phyloP scores from a whole-genome alignment of 1,140 invertebrate species.

The Heliconius melpomene region DNA sequence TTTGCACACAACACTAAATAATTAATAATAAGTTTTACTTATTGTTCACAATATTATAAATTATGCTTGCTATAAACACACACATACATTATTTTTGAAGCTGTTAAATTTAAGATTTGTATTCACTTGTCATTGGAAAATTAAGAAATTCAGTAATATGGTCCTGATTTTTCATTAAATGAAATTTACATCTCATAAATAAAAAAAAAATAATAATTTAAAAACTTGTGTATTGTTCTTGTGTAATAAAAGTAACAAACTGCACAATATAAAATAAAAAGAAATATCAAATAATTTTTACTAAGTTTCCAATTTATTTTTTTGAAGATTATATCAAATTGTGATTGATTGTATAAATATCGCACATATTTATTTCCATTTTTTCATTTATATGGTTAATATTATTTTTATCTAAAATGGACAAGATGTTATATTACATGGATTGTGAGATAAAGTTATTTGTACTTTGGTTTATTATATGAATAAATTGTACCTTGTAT shows the following conservation, averaged over 20 bases:
- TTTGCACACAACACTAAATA: conserved; percentile 1
- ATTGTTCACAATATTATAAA: not conserved
- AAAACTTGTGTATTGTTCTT: not conserved
- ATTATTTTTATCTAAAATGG: not conserved
- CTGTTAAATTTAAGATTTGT: not conserved
- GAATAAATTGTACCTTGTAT: conserved; percentile 9
- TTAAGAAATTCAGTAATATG: not conserved
- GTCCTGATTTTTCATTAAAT: not conserved
- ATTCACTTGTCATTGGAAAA: not conserved
- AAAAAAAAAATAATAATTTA: not conserved
- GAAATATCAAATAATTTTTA: not conserved
- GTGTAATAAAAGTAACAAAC: not conserved
- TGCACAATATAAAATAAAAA: not conserved
- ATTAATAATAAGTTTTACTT: too few species aligned
- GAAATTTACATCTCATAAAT: not conserved
- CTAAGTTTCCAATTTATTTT: not conserved
- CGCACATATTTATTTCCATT: not conserved
- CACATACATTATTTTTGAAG: not conserved
- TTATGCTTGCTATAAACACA: not conserved
- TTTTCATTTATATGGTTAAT: not conserved
- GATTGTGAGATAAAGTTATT: not conserved
- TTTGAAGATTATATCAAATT: not conserved
- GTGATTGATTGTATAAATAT: too few species aligned
- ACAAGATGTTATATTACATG: not conserved
- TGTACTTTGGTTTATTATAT: conserved; percentile 1